Base-by-base conservation (phyloP, 2,888 invertebrate genomes). In the Dexiosoma caninum region DNA sequence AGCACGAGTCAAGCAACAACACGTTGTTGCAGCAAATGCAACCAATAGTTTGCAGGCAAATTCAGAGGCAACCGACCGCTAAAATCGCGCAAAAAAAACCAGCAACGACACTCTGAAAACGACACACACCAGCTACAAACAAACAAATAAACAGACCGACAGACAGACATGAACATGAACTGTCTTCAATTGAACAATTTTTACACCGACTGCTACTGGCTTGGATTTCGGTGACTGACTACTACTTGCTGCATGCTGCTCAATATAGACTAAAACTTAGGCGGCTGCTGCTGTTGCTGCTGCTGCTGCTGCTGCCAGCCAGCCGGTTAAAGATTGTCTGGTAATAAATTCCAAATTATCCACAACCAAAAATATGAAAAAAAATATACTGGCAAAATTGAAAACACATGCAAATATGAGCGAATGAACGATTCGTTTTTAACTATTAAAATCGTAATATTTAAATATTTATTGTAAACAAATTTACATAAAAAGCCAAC, bases 331-430 rank as follows among this genome's bases (percentile, higher is more conserved):
- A 66, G 67, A 66, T 69, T 49, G 77, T 64, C 77, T 77, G 72
- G 69, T 53, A 81, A 81, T 81, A 81, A 81, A 77, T 81, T 81
- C 81, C 69, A 77, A 81, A 81, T 81, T 81, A 81, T 77, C 72
- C 81, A 74, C 64, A 69, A 59, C 67, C 62, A 77, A 76, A 57
- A 74, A 79, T 35, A 70, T 32, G 7, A n/a, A 35, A 19, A 27
- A 67, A 51, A 62, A n/a, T n/a, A n/a, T n/a, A n/a, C n/a, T n/a
- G n/a, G n/a, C n/a, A n/a, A 46, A 64, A 49, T 7, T 8, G 19
- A 32, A 69, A 55, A 55, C 55, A 74, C 40, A 78, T 66, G 76
- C 77, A 49, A 81, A 77, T 62, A 57, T 46, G 55, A 71, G 30
- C 44, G 0, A 51, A 30, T 14, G 23, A 77, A n/a, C 64, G 40